Base-by-base conservation (phyloP, 2,888 invertebrate genomes). In the Lasioglossum figueresi region DNA sequence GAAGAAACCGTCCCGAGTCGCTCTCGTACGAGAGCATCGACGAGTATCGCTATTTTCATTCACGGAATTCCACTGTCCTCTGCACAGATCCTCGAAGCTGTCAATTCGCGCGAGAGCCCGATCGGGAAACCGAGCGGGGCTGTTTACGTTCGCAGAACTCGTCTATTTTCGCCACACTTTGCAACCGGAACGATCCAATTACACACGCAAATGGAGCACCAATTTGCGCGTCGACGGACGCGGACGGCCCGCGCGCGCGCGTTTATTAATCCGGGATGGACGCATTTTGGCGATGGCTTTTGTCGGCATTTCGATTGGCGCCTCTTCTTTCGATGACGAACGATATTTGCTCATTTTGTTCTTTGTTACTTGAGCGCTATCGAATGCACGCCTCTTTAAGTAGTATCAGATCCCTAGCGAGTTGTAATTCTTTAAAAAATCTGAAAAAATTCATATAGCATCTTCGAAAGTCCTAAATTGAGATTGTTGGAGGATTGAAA, bases 111-210 rank as follows among this genome's bases (percentile, higher is more conserved):
- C 72, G 45, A 34, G 48, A 23, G 12, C 43, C 71, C 56, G n/a
- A n/a, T n/a, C 56, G n/a, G 56, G 56, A 56, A 12, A n/a, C n/a
- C 56, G 4, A 56, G 31, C 48, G 48, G 8, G 2, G 1, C 8
- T 56, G 76, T 76, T 45, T 23, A 37, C 70, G 37, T 78, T 71
- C 52, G 52, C 23, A 6, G 56, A 71, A 48, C 71, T 19, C 48
- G 70, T 70, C 45, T 52, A 43, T 34, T 59, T 80, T 72, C 59
- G 0, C 43, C 31, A 6, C 34, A 34, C 52, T 73, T 73, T 73
- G 73, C 73, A 73, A 73, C 48, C 73, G 31, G 73, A 73, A 73
- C 73, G 73, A 23, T 31, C 73, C 73, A 48, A 73, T 73, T 73
- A 73, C 48, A 52, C 48, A 23, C 48, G 48, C 34, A 73, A 48